Percentiles rank a stretch among this genome's conserved stretches.
These are phyloP conservation scores for Microctenopoma steveboyesi DNA, from an alignment of 2,797 vertebrate species.

Conservation along the genomic window DNA sequence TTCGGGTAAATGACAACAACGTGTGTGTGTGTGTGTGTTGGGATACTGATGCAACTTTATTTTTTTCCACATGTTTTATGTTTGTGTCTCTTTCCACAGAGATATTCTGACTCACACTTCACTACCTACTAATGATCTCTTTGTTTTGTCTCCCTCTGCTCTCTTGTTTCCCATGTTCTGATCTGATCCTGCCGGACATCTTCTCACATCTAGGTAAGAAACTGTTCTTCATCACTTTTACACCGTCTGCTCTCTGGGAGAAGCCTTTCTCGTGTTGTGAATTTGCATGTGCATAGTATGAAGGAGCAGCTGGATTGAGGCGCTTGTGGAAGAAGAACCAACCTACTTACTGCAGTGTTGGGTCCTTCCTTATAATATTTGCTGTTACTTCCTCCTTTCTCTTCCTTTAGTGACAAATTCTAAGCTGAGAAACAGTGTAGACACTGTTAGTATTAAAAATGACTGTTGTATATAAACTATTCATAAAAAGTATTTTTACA, in stretches of 20 bases:
- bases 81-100: conserved; percentile 8
- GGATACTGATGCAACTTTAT: background rate
- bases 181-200: conserved; percentile 22
- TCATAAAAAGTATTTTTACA: too few species aligned
- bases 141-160: conserved; percentile 37
- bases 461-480: too few species aligned
- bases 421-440: too few species aligned
- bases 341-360: too few species aligned
- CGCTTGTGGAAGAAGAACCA: too few species aligned
- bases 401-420: too few species aligned
- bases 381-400: too few species aligned
- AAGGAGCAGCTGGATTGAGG: background rate
- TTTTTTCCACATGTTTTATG: conserved; percentile 10
- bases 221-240: conserved; percentile 13
- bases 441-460: too few species aligned
- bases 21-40: background rate
- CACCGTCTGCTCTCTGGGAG: background rate
- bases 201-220: conserved; percentile 53
- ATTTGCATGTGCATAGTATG: background rate
- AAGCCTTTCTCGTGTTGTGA: background rate
- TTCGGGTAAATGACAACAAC: conserved; percentile 17
- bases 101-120: conserved; percentile 33
- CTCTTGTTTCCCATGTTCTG: conserved; percentile 21
- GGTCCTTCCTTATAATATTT: too few species aligned
- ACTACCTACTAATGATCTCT: conserved; percentile 24